A percentile compares a stretch with the other conserved stretches of the same genome.
phyloP scores from a whole-genome alignment of 2,888 invertebrate species.

The Apamea sordens region DNA sequence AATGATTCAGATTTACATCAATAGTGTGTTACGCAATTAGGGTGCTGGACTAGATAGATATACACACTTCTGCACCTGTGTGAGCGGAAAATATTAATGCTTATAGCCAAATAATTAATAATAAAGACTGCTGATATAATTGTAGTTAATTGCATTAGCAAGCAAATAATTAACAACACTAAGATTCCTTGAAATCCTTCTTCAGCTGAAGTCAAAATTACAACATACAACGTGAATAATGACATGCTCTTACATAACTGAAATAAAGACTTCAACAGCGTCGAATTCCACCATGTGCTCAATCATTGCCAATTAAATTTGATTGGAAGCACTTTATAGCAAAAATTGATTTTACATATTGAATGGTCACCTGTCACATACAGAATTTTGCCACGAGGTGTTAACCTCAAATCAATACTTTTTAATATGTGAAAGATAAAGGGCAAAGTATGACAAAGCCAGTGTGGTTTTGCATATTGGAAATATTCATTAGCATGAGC shows the following conservation, averaged over 20 bases:
- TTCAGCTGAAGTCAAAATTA: neutral
- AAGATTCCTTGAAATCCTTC: neutral
- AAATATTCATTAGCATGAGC: constrained; percentile 8
- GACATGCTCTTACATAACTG: neutral
- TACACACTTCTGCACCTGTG: neutral
- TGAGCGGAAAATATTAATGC: neutral
- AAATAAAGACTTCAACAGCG: neutral
- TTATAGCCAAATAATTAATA: neutral
- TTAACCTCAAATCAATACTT: constrained; percentile 8
- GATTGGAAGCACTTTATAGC: constrained; percentile 34
- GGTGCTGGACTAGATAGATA: neutral
- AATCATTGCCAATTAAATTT: constrained; percentile 47
- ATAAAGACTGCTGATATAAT: neutral
- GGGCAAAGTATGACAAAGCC: neutral
- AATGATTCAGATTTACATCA: too few species aligned
- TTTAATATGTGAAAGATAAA: neutral
- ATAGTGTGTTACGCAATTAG: too few species aligned
- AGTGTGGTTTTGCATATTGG: neutral
- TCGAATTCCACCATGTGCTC: constrained; percentile 19
- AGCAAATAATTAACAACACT: neutral
- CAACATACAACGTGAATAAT: neutral
- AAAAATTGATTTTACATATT: constrained; percentile 34
- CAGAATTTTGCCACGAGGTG: neutral
- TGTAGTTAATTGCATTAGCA: neutral
- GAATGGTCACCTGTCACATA: constrained; percentile 12